A percentile compares a stretch with the other conserved stretches of the same genome.
Evolutionary conservation across 2,797 vertebrate genomes (phyloP).

Genomic region (Rachycentron canadum): DNA sequence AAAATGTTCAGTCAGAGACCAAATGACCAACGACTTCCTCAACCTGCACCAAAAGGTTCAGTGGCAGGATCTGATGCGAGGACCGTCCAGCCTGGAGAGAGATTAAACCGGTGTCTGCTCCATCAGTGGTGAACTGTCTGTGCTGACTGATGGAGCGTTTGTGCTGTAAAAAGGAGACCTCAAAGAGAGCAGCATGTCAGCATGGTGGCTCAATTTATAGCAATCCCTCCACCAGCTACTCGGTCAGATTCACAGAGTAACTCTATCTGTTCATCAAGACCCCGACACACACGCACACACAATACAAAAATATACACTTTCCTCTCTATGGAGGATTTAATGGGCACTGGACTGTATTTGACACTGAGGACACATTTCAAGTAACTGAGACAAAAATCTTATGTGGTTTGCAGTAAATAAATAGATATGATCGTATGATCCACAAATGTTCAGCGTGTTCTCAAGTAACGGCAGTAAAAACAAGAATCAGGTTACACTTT

Average conservation of each 20-base stretch:
- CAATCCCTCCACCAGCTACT: conserved; percentile 53
- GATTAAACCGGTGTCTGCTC: conserved; percentile 57
- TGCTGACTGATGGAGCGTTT: conserved; percentile 70
- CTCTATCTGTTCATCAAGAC: conserved; percentile 53
- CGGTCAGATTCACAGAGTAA: conserved; percentile 73
- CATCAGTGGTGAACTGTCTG: conserved; percentile 58
- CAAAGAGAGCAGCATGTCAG: conserved; percentile 74
- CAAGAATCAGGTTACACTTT: conserved; percentile 11
- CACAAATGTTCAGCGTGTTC: background rate
- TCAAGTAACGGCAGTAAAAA: background rate
- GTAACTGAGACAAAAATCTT: conserved; percentile 38
- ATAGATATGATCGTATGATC: conserved; percentile 5
- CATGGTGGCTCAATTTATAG: conserved; percentile 75
- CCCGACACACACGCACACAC: conserved; percentile 21
- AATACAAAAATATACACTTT: conserved; percentile 8
- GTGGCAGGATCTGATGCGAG: conserved; percentile 41
- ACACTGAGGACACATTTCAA: conserved; percentile 33
- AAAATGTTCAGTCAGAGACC: background rate
- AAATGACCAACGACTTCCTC: conserved; percentile 4
- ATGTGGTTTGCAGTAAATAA: conserved; percentile 31
- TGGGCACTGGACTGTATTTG: conserved; percentile 11
- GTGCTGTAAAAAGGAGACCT: conserved; percentile 68
- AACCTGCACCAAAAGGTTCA: background rate
- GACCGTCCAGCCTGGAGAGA: conserved; percentile 50
- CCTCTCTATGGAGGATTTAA: conserved; percentile 44